Conservation (phyloP, 2,888 invertebrate genomes). For the Gymnosoma rotundatum region DNA sequence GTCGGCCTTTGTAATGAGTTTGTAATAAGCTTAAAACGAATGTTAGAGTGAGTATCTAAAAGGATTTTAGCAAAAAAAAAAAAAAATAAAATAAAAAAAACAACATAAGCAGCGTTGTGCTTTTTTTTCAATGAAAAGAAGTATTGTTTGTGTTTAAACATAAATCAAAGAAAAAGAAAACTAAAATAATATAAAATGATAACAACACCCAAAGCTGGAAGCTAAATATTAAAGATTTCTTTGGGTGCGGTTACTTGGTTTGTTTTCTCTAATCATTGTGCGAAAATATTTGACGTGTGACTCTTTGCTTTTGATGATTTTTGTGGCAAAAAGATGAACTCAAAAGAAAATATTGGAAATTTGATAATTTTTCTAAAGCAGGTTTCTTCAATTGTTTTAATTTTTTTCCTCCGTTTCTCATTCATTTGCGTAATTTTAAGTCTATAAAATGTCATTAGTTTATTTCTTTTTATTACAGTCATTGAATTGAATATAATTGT, state of each 20-base stretch:
- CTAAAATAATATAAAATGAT: constrained; percentile 19
- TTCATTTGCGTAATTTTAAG: not conserved
- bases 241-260: constrained; percentile 51
- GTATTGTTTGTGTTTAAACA: constrained; percentile 52
- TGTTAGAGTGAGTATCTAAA: constrained; percentile 26
- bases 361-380: constrained; percentile 5
- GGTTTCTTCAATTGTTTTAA: constrained; percentile 18
- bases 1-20: constrained; percentile 68
- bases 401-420: constrained; percentile 18
- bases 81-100: no score
- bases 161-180: constrained; percentile 58
- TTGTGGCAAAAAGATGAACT: constrained; percentile 12
- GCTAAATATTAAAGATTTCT: constrained; percentile 14
- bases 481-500: constrained; percentile 80
- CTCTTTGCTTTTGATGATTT: constrained; percentile 10
- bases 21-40: constrained; percentile 60
- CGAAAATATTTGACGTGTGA: constrained; percentile 55
- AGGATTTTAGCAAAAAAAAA: constrained; percentile 40
- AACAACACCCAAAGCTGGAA: constrained; percentile 40
- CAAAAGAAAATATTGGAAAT: constrained; percentile 38
- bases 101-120: not conserved
- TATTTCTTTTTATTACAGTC: constrained; percentile 74
- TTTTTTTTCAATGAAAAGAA: not conserved
- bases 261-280: constrained; percentile 52
- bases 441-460: constrained; percentile 71